Evolutionary conservation across 2,113 vertebrate species (phyloP).

Genomic region (Chaetodon trifascialis): DNA sequence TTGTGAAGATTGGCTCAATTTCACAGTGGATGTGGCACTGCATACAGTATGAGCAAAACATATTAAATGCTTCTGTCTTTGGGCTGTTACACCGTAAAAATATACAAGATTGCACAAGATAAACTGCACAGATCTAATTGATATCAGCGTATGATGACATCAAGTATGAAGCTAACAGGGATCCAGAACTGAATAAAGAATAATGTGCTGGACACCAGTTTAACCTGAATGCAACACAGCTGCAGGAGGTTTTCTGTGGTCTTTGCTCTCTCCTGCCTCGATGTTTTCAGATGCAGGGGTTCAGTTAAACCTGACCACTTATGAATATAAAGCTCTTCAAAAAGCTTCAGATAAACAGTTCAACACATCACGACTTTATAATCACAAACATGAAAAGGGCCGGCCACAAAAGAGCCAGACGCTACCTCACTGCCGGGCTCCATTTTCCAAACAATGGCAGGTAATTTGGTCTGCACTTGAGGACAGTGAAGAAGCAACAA

Average conservation of each 20-base stretch:
- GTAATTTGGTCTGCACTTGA: slow-evolving; percentile 22
- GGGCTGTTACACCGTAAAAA: too few species aligned
- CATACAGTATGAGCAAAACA: too few species aligned
- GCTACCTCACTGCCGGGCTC: slow-evolving; percentile 3
- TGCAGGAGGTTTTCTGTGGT: not conserved
- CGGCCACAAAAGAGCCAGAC: not conserved
- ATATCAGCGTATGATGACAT: too few species aligned
- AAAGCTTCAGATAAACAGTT: slow-evolving; percentile 12
- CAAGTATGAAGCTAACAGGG: too few species aligned
- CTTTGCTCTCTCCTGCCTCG: not conserved
- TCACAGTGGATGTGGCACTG: too few species aligned
- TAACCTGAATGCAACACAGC: too few species aligned
- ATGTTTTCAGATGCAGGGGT: not conserved
- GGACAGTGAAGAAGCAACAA: slow-evolving; percentile 3
- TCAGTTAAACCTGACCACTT: not conserved
- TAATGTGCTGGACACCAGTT: too few species aligned
- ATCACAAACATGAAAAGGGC: slow-evolving; percentile 27
- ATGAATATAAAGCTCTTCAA: not conserved
- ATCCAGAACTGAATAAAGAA: too few species aligned
- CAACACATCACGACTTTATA: not conserved
- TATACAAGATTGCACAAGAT: too few species aligned
- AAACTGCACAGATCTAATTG: too few species aligned
- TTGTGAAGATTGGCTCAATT: too few species aligned
- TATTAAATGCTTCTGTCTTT: too few species aligned
- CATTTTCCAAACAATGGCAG: slow-evolving; percentile 37